Evolutionary conservation across 2,888 invertebrate genomes (phyloP).

Genomic region (Pandemis corylana): DNA sequence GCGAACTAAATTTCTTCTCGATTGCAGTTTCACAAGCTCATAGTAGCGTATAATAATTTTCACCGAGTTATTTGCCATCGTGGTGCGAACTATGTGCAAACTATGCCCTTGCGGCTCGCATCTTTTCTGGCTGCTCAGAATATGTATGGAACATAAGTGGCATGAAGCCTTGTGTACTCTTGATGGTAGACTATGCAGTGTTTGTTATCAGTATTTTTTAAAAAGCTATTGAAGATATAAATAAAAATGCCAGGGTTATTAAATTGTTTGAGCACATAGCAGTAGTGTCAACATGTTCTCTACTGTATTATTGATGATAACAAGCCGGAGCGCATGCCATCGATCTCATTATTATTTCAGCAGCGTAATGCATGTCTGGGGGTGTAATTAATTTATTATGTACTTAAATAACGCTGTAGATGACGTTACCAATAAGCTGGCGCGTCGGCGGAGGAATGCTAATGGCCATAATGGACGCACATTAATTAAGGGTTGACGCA

Average conservation of each 20-base stretch:
- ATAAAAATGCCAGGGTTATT: neutral
- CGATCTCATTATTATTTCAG: constrained; percentile 39
- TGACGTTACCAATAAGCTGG: constrained; percentile 67
- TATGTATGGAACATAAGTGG: constrained; percentile 46
- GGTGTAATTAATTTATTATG: constrained; percentile 59
- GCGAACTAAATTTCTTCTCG: constrained; percentile 32
- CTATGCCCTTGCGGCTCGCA: constrained; percentile 60
- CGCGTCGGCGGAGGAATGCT: constrained; percentile 66
- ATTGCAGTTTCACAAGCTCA: constrained; percentile 50
- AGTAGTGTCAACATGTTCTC: constrained; percentile 20
- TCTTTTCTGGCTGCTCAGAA: constrained; percentile 51
- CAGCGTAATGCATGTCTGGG: constrained; percentile 50
- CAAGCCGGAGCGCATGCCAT: constrained; percentile 21
- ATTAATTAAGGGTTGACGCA: constrained; percentile 62
- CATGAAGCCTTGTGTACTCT: constrained; percentile 11
- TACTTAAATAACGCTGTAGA: constrained; percentile 66
- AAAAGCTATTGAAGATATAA: neutral
- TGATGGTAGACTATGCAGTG: neutral
- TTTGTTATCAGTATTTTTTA: neutral
- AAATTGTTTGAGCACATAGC: constrained; percentile 10
- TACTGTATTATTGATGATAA: constrained; percentile 30
- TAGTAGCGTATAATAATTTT: constrained; percentile 55
- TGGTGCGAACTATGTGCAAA: constrained; percentile 64
- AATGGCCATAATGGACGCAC: constrained; percentile 67
- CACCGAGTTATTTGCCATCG: constrained; percentile 57